These are phyloP conservation scores for Ardeotis arabs DNA, from an alignment of 2,113 vertebrate species.

Conservation along the genomic window DNA sequence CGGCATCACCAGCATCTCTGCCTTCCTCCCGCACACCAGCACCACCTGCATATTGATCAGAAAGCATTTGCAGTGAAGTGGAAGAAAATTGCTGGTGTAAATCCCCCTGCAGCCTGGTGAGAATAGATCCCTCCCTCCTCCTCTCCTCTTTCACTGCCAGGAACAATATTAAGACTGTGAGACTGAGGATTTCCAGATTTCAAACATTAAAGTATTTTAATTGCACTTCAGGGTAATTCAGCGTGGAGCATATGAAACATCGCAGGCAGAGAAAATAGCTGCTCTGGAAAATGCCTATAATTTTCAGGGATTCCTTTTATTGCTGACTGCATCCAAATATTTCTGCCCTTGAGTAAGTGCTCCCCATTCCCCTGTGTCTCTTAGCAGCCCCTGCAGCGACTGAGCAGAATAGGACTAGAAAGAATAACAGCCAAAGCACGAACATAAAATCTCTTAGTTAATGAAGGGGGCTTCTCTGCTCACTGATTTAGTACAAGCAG, in stretches of 20 bases:
- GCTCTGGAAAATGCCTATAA: conserved; percentile 12
- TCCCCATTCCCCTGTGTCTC: not conserved
- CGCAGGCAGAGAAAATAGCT: conserved; percentile 23
- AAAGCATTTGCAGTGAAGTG: not conserved
- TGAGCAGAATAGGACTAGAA: not conserved
- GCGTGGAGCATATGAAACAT: not conserved
- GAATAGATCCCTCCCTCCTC: not conserved
- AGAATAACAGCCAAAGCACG: not conserved
- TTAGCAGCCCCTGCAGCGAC: not conserved
- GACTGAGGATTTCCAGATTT: conserved; percentile 31
- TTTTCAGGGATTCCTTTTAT: conserved; percentile 33
- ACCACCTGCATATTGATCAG: not conserved
- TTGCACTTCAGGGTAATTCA: conserved; percentile 43
- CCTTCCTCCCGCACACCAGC: not conserved
- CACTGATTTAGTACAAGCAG: not conserved
- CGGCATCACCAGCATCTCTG: not conserved
- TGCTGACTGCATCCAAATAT: not conserved
- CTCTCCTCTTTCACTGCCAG: not conserved
- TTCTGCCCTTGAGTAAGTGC: conserved; percentile 9
- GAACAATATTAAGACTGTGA: not conserved
- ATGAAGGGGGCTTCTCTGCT: not conserved
- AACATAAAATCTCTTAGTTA: not conserved
- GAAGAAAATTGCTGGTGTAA: not conserved
- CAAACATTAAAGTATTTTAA: conserved; percentile 37
- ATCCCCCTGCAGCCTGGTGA: not conserved